Evolutionary conservation across 2,888 invertebrate species (phyloP).

Genomic region (Melanophora roralis): DNA sequence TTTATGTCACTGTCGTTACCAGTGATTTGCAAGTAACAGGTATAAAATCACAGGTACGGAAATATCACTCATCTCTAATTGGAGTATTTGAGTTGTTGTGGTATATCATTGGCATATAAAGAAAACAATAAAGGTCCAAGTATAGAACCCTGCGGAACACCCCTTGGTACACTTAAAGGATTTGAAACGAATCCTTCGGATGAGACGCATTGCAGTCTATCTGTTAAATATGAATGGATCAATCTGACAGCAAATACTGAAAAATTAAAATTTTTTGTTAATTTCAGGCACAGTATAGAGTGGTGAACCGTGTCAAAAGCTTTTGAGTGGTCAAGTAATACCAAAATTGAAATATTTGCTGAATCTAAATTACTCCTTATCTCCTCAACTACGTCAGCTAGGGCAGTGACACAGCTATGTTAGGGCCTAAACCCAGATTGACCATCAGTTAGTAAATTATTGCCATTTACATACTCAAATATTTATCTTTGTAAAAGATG

Average conservation of each 20-base stretch:
- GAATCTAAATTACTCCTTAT: background rate
- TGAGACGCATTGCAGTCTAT: too few relatives aligned
- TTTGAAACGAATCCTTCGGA: too few relatives aligned
- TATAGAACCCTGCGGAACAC: background rate
- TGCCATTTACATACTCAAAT: background rate
- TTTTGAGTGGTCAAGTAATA: background rate
- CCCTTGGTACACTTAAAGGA: too few relatives aligned
- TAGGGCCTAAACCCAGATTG: background rate
- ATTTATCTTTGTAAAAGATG: background rate
- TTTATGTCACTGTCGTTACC: too few relatives aligned
- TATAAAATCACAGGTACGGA: too few relatives aligned
- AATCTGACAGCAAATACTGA: background rate
- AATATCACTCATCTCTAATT: too few relatives aligned
- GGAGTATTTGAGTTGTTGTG: background rate
- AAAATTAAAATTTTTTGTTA: background rate
- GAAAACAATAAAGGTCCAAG: background rate
- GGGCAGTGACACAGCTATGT: background rate
- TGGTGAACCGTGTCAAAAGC: slow-evolving; percentile 1
- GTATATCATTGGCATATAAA: background rate
- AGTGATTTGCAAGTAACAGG: too few relatives aligned
- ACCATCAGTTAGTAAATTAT: background rate
- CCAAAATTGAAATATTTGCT: background rate
- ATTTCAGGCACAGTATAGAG: background rate
- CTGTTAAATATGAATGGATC: too few relatives aligned
- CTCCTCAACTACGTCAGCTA: background rate